These are phyloP conservation scores for Exephanes ischioxanthus DNA, from an alignment of 2,888 invertebrate genomes.

Conservation along the genomic window DNA sequence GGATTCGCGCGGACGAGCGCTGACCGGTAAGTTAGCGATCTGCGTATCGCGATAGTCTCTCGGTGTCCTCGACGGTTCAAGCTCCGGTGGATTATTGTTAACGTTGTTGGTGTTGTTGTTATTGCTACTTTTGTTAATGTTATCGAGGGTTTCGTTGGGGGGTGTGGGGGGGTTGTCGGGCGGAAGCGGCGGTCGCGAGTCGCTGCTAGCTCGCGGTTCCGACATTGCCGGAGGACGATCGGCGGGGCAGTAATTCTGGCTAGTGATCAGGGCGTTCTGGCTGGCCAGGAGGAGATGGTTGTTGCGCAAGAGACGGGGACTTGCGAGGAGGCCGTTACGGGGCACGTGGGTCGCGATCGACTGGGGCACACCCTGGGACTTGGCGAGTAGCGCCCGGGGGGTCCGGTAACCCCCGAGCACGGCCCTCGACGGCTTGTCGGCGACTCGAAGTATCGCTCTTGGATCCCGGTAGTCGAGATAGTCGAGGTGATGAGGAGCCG, in stretches of 20 bases:
- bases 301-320: slow-evolving; percentile 61
- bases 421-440: slow-evolving; percentile 81
- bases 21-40: slow-evolving; percentile 8
- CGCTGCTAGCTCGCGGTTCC: neutral
- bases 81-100: neutral
- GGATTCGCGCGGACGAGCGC: slow-evolving; percentile 60
- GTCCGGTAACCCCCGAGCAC: slow-evolving; percentile 82
- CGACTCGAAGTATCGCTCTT: slow-evolving; percentile 81
- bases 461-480: slow-evolving; percentile 84
- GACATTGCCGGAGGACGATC: neutral
- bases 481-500: slow-evolving; percentile 81
- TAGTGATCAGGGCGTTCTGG: slow-evolving; percentile 75
- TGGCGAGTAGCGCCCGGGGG: slow-evolving; percentile 79
- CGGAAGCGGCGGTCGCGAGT: slow-evolving; percentile 21
- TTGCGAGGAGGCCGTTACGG: slow-evolving; percentile 42
- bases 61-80: slow-evolving; percentile 1
- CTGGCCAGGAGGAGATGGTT: slow-evolving; percentile 65
- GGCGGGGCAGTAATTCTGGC: slow-evolving; percentile 67
- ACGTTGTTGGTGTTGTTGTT: slow-evolving; percentile 8
- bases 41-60: slow-evolving; percentile 11
- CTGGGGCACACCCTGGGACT: slow-evolving; percentile 78
- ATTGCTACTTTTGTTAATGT: neutral
- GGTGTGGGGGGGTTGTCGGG: slow-evolving; percentile 6
- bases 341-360: slow-evolving; percentile 76
- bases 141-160: neutral